Evolutionary conservation across 1,140 invertebrate genomes (phyloP).

Genomic region (Microplitis demolitor): DNA sequence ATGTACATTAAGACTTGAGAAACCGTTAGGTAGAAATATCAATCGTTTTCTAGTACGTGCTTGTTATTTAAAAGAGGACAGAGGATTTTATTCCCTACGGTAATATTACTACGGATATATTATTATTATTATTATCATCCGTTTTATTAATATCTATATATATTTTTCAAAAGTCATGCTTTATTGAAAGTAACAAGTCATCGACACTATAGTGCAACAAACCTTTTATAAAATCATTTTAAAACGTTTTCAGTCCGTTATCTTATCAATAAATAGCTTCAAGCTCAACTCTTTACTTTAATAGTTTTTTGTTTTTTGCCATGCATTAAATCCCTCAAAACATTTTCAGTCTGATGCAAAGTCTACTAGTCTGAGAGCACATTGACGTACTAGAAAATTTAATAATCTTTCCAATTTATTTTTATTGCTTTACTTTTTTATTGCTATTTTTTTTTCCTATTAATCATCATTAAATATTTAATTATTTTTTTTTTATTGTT

Average conservation of each 20-base stretch:
- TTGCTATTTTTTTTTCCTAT: too few species aligned
- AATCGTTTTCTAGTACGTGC: constrained; percentile 7
- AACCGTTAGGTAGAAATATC: constrained; percentile 17
- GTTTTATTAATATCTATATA: background rate
- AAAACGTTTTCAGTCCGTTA: constrained; percentile 6
- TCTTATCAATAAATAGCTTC: constrained; percentile 9
- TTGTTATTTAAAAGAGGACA: background rate
- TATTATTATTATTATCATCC: background rate
- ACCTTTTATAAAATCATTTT: background rate
- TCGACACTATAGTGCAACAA: constrained; percentile 9
- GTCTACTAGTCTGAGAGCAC: background rate
- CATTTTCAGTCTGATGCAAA: background rate
- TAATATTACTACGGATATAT: background rate
- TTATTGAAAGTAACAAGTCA: background rate
- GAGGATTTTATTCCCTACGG: background rate
- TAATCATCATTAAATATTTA: too few species aligned
- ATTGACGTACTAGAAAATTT: too few species aligned
- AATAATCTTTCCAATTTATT: too few species aligned
- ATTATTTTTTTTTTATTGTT: too few species aligned
- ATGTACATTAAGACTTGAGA: too few species aligned
- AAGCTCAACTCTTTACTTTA: background rate
- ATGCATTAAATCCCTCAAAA: background rate
- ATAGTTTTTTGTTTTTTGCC: background rate
- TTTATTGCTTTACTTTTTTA: too few species aligned
- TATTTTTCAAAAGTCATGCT: background rate